Conservation (phyloP, 2,888 invertebrate species). For the Anorthoa munda region DNA sequence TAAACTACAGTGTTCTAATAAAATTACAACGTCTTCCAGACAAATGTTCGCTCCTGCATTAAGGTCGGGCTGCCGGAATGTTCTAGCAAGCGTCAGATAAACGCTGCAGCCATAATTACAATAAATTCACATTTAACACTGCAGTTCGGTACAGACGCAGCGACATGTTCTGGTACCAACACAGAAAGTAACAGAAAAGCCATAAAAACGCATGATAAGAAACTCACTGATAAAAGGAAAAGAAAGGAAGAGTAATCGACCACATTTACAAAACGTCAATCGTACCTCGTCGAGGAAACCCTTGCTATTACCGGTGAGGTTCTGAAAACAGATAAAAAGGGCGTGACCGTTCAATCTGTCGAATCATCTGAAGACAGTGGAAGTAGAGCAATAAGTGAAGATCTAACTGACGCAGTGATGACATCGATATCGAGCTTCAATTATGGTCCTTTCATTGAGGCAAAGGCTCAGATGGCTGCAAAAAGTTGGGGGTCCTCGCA, state of each 20-base stretch:
- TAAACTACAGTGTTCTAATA: conserved; percentile 16
- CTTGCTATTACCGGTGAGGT: conserved; percentile 21
- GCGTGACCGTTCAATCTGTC: conserved; percentile 24
- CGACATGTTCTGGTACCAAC: conserved; percentile 41
- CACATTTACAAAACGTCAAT: conserved; percentile 37
- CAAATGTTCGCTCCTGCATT: conserved; percentile 51
- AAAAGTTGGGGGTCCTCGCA: too few relatives aligned
- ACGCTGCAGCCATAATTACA: conserved; percentile 65
- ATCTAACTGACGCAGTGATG: not conserved
- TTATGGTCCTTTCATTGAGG: too few relatives aligned
- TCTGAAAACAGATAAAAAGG: conserved; percentile 30
- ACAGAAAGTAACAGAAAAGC: conserved; percentile 44
- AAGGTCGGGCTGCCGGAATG: conserved; percentile 40
- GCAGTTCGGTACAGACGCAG: conserved; percentile 60
- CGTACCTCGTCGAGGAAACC: conserved; percentile 26
- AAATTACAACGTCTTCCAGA: conserved; percentile 41
- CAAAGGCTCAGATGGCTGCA: too few relatives aligned
- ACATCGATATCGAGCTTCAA: too few relatives aligned
- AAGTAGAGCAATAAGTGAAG: not conserved
- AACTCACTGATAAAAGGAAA: not conserved
- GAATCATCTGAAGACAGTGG: not conserved
- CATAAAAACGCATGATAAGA: not conserved
- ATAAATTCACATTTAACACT: conserved; percentile 65
- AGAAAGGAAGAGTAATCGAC: conserved; percentile 22
- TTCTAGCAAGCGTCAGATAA: conserved; percentile 55